Conservation (phyloP, 2,113 vertebrate genomes). For the Circaetus cinerascens region DNA sequence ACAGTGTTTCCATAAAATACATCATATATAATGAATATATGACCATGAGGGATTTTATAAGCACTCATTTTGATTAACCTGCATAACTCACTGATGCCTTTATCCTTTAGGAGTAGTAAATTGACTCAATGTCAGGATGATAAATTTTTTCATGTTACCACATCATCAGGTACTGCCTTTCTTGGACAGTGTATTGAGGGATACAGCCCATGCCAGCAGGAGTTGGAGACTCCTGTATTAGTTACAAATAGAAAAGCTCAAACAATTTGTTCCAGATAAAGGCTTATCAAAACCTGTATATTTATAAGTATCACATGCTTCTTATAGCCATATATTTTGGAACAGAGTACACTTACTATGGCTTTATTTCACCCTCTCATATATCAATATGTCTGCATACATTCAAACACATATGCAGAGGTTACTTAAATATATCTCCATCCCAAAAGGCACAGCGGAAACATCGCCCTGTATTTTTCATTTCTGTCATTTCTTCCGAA, state of each 20-base stretch:
- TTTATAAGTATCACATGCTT: neutral
- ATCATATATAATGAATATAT: neutral
- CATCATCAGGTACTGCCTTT: neutral
- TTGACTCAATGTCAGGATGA: neutral
- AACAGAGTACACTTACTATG: neutral
- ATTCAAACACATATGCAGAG: neutral
- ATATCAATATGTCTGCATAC: neutral
- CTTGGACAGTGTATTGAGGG: neutral
- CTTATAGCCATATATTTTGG: neutral
- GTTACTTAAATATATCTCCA: neutral
- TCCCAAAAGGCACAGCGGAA: neutral
- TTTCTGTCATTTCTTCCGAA: neutral
- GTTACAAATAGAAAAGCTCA: neutral
- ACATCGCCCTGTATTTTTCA: neutral
- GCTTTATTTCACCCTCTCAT: neutral
- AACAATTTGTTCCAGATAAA: neutral
- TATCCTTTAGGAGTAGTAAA: conserved; percentile 10
- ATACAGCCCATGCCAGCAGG: neutral
- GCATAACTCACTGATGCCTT: neutral
- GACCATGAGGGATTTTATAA: conserved; percentile 28
- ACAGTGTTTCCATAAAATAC: neutral
- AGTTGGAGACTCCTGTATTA: neutral
- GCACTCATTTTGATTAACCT: conserved; percentile 32
- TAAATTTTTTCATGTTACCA: neutral
- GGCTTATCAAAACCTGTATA: neutral